Base-by-base conservation (phyloP, 2,888 invertebrate genomes). In the Polia nebulosa region DNA sequence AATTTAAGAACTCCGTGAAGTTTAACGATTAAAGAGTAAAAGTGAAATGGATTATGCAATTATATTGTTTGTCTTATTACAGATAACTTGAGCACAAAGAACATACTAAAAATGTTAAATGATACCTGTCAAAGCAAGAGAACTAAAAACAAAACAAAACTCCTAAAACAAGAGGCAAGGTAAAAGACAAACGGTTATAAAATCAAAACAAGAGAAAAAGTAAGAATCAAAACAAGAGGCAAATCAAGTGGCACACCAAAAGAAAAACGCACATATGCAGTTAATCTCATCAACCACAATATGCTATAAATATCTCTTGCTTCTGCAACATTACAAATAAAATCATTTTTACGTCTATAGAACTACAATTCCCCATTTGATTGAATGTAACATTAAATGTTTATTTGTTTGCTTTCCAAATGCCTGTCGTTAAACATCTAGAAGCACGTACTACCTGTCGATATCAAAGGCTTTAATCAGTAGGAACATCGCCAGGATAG, bases 401-500 rank as follows among this genome's bases (percentile, higher is more conserved):
- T 17, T 49, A 27, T 15, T 25, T 49, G 17, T 27, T 49, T 17
- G 1, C 17, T 49, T 49, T 27, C 49, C 27, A 45, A 22, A 45
- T 49, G 7, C 25, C 17, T 25, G 27, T 8, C 17, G 27, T 27
- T 17, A 17, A 4, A 8, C 8, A 27, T 49, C 17, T 27, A 52
- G 13, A 51, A 29, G 52, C 52, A 52, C 45, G 11, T 53, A 22
- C 0, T 17, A 25, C 17, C 32, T 39, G 22, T 58, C 17, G 20
- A 51, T 59, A 68, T 68, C 60, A 36, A 22, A 72, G 29, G 20
- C 27, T 27, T 22, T 44, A 51, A 68, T 71, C 72, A 44, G 11
- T 3, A 22, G 72, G 68, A 60, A 60, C 22, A 44, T 60, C 11
- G 68, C 68, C 72, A 68, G 51, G 49, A 51, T 17, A 34, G 34